Base-by-base conservation (phyloP, 2,113 vertebrate species). In the Tyrannus savana region DNA sequence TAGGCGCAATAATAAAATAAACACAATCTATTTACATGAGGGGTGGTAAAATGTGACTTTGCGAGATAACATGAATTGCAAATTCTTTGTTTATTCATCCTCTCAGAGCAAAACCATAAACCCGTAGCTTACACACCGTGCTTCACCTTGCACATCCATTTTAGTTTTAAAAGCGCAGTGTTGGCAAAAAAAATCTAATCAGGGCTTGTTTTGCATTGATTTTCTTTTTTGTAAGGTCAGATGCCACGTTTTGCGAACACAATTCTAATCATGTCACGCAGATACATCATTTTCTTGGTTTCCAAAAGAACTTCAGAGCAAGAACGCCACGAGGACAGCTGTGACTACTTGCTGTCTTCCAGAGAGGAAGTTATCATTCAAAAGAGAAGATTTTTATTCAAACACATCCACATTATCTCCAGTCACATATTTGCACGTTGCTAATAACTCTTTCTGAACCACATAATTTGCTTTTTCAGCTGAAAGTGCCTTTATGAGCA, bases 201-300 rank as follows among this genome's bases (percentile, higher is more conserved):
- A 67, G 30, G 30, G 60, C 73, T 90, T 78, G 71, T 74, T 79
- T 56, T 72, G 21, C 66, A 91, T 74, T 71, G 95, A 88, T 91
- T 95, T 96, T 72, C 53, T 87, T 82, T 74, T 84, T 41, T 49
- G 25, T 78, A 88, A 89, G 59, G 76, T 78, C 60, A 80, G 47
- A 25, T 89, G 78, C 21, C 84, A 53, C n/a, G 55, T 86, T 74
- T 79, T 75, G 59, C 74, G 78, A 90, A 78, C 60, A 68, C 62
- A 84, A 76, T 92, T 88, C 81, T 94, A 90, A 91, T 86, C 73
- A 19, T 42, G 60, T 74, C 86, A 55, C 9, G 30, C 66, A 52
- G 52, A 75, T 39, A 76, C 22, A 49, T 35, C 19, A 86, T 66
- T 64, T 72, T 58, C 27, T 58, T 31, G 3, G 28, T 46, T 42